Evolutionary conservation across 1,140 invertebrate genomes (phyloP), one percentile per base, ranked within the genome.

Genomic region (Pseudachorutes palmiensis): DNA sequence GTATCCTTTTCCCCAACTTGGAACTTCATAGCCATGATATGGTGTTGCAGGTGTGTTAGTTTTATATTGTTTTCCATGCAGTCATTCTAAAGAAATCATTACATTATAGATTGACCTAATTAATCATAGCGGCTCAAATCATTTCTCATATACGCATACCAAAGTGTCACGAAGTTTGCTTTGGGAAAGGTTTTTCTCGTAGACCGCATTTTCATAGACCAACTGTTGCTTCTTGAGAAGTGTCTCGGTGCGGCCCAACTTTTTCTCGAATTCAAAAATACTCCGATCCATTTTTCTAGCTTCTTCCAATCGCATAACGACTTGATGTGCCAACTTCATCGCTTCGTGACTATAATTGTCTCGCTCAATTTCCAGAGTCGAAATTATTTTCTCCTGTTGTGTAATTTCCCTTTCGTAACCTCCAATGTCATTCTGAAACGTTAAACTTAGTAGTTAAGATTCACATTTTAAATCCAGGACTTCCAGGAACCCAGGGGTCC

Each of bases 271-370:
- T 24, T 71, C 57, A 28, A 63, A 69, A 41, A 71, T 68, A 2
- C 24, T 61, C 1, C 60, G 28, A 36, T 71, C 70, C 60, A 68
- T 31, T 49, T 66, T 66, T 41, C 65, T 62, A 16, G 65, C 30
- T 30, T 68, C 66, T 2, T 68, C 63, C 26, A 71, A 45, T 55
- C 59, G 62, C 1, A 67, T 48, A 5, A 36, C 70, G 36, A 68
- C 64, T 60, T 65, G 45, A 51, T 71, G 61, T 5, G 60, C 64
- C 16, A 71, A 22, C 55, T 71, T 69, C 2, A 64, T 71, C 1
- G 70, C 66, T 36, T 68, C 70, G 24, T 62, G 58, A 48, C 70
- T 71, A 32, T 71, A 71, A 32, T 32, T 62, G 62, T 71, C 70
- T 45, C 70, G 58, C 31, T 71, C 70, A 12, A 59, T 66, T 51